Base-by-base conservation (phyloP, 2,888 invertebrate species). In the Falcaria lacertinaria region DNA sequence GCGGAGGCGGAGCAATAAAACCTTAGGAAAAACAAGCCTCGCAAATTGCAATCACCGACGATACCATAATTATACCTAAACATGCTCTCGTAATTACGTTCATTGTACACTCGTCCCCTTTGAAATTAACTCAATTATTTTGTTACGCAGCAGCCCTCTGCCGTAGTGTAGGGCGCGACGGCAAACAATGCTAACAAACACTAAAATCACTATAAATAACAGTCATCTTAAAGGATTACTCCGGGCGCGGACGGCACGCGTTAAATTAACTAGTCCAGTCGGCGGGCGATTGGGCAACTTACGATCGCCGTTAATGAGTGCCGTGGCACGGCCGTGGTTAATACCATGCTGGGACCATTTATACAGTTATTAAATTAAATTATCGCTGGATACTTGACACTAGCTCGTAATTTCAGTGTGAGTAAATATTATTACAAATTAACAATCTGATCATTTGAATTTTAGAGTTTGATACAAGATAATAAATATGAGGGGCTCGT, bases 201-300 rank as follows among this genome's bases (percentile, higher is more conserved):
- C 53, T 49, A 50, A 28, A 61, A 52, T 52, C 54, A 48, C 60
- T 53, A 66, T 69, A 66, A 71, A 71, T 68, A 69, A 64, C 56
- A 45, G 60, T 63, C 64, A 68, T 73, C 61, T 57, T 48, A 47
- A 44, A 38, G 57, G 58, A 57, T 65, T 64, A 59, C 52, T 60
- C 47, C 43, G 58, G 46, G 60, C 47, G 49, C 45, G 54, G 57
- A 49, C 46, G 63, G 58, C 55, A 28, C 62, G 66, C 69, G 64
- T 60, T 57, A 61, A 66, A 71, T 67, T 60, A 59, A 51, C 61
- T 64, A 61, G 56, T 54, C 44, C 42, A 40, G 39, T 34, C 40
- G 37, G 43, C 15, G 44, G 17, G 38, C 40, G 14, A 37, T 37
- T 4, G n/a, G 16, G 15, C 15, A 37, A 22, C 37, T 19, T 14